Evolutionary conservation across 2,797 vertebrate species (phyloP).

Genomic region (Arnoldichthys spilopterus): DNA sequence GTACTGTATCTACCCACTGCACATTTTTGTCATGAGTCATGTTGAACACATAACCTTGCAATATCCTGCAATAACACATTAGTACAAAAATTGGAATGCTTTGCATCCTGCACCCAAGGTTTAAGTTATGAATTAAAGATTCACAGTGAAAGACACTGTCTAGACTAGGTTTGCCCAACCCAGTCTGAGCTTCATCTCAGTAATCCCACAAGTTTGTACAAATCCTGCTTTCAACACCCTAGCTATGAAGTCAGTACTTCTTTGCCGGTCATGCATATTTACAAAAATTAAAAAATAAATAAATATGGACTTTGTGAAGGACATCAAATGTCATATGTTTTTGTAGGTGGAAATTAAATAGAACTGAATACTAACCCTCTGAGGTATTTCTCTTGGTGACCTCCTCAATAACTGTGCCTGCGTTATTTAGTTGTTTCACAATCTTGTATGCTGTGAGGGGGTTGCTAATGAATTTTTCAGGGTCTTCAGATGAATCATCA

Average conservation of each 20-base stretch:
- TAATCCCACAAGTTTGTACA: background rate
- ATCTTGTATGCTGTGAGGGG: constrained; percentile 57
- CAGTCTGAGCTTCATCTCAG: background rate
- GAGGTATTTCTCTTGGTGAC: background rate
- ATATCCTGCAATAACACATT: too few species aligned
- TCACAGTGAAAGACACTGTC: background rate
- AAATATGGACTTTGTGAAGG: too few species aligned
- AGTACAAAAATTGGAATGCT: background rate
- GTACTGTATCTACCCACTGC: too few species aligned
- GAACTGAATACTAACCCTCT: constrained; percentile 25
- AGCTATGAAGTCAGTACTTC: background rate
- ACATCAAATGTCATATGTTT: too few species aligned
- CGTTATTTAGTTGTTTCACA: constrained; percentile 43
- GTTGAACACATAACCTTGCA: too few species aligned
- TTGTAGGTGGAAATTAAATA: too few species aligned
- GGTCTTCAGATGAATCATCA: constrained; percentile 32
- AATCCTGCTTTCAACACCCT: background rate
- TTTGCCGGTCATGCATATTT: background rate
- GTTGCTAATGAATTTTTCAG: constrained; percentile 54
- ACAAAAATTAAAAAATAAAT: background rate
- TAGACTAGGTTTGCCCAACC: background rate
- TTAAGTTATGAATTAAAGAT: too few species aligned
- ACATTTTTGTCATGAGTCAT: too few species aligned
- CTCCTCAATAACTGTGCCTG: background rate
- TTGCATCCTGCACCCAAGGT: too few species aligned